Percentiles rank a stretch among this genome's conserved stretches.
phyloP scores from a whole-genome alignment of 2,113 vertebrate genomes.

The Pimephales promelas region DNA sequence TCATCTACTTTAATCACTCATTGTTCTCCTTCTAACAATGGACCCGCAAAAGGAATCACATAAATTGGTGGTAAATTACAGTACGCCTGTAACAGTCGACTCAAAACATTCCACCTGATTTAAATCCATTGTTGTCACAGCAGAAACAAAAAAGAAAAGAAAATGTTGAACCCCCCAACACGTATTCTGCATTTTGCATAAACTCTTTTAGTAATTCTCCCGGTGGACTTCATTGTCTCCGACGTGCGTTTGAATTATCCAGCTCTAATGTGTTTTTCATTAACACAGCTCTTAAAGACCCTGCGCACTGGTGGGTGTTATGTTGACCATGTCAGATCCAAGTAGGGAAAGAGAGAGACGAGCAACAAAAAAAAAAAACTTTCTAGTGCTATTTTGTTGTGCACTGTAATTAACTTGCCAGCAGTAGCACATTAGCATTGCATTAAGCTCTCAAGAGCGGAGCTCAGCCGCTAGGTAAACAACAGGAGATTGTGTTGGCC shows the following conservation, averaged over 20 bases:
- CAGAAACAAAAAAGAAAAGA: neutral
- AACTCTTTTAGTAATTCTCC: slow-evolving; percentile 36
- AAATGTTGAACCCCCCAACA: neutral
- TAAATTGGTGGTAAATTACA: slow-evolving; percentile 15
- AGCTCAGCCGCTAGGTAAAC: slow-evolving; percentile 52
- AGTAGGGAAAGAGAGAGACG: slow-evolving; percentile 44
- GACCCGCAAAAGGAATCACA: neutral
- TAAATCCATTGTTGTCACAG: slow-evolving; percentile 15
- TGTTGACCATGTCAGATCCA: slow-evolving; percentile 47
- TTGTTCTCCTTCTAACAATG: slow-evolving; percentile 5
- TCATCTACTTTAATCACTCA: slow-evolving; percentile 13
- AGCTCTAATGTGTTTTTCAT: slow-evolving; percentile 58
- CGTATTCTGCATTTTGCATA: neutral
- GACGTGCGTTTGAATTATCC: slow-evolving; percentile 38
- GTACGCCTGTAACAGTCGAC: slow-evolving; percentile 2
- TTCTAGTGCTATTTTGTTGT: slow-evolving; percentile 51
- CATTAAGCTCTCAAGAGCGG: slow-evolving; percentile 54
- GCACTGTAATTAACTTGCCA: slow-evolving; percentile 62
- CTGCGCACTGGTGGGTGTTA: slow-evolving; percentile 39
- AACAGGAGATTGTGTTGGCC: slow-evolving; percentile 41
- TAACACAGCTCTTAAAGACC: slow-evolving; percentile 37
- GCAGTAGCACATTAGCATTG: slow-evolving; percentile 52
- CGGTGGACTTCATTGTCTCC: slow-evolving; percentile 28
- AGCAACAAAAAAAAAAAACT: slow-evolving; percentile 46
- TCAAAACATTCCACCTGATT: slow-evolving; percentile 19